A percentile compares a stretch with the other conserved stretches of the same genome.
phyloP scores from a whole-genome alignment of 2,888 invertebrate genomes.

The Nomada ferruginata region DNA sequence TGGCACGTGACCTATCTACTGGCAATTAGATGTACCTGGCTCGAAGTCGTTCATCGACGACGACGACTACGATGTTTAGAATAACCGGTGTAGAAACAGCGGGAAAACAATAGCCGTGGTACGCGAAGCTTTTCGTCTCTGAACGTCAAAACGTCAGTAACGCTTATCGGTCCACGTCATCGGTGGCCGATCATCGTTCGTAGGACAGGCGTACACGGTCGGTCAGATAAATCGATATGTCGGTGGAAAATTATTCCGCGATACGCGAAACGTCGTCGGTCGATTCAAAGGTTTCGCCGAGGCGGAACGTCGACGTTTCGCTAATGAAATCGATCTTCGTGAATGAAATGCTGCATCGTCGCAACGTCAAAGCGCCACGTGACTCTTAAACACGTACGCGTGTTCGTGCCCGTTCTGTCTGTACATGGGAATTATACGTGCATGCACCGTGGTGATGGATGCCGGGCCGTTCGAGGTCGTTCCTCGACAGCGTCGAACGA shows the following conservation, averaged over 20 bases:
- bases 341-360: slow-evolving; percentile 64
- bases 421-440: neutral
- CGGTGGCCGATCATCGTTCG: slow-evolving; percentile 31
- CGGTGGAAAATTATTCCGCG: slow-evolving; percentile 41
- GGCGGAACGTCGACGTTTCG: slow-evolving; percentile 50
- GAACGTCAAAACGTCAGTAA: slow-evolving; percentile 23
- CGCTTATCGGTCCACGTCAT: slow-evolving; percentile 56
- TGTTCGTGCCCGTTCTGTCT: neutral
- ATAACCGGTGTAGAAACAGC: slow-evolving; percentile 15
- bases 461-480: slow-evolving; percentile 58
- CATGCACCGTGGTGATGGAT: slow-evolving; percentile 1
- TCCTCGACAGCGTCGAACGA: slow-evolving; percentile 46
- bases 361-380: slow-evolving; percentile 68
- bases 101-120: slow-evolving; percentile 35
- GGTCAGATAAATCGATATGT: slow-evolving; percentile 37
- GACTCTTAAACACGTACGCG: slow-evolving; percentile 27
- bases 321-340: slow-evolving; percentile 67
- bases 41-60: slow-evolving; percentile 50
- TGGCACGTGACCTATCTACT: slow-evolving; percentile 65
- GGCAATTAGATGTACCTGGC: slow-evolving; percentile 36
- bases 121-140: slow-evolving; percentile 18
- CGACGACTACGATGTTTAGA: neutral
- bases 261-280: slow-evolving; percentile 22
- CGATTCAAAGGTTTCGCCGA: slow-evolving; percentile 56
- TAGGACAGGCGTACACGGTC: slow-evolving; percentile 9